A percentile compares a stretch with the other conserved stretches of the same genome.
Conservation (phyloP, 53 echinoderm and acorn worm genomes). For the Stichopus horrens region DNA sequence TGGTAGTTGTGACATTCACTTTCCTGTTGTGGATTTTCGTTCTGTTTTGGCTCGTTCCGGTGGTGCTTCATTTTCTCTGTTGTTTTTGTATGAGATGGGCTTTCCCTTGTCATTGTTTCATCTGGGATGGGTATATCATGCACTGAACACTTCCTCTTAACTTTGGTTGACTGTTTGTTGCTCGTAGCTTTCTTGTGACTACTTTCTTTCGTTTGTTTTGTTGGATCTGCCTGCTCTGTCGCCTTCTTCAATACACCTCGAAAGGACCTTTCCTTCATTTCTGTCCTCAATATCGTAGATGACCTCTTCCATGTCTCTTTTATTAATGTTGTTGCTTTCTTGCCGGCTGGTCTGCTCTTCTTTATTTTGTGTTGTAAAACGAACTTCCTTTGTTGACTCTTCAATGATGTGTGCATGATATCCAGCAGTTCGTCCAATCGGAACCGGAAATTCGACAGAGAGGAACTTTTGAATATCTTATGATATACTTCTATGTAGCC, state of each 20-base stretch:
- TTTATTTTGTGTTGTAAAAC: background rate
- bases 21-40: background rate
- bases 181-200: background rate
- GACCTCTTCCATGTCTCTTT: slow-evolving; percentile 3
- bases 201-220: background rate
- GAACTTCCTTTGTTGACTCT: slow-evolving; percentile 4
- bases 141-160: too few species aligned
- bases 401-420: background rate
- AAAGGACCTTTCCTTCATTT: background rate
- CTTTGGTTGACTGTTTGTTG: background rate
- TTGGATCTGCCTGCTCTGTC: background rate
- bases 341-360: background rate
- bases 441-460: background rate
- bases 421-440: background rate
- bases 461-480: slow-evolving; percentile 1
- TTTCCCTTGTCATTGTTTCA: too few species aligned
- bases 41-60: background rate
- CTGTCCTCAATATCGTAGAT: background rate
- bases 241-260: background rate
- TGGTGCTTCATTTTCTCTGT: too few species aligned
- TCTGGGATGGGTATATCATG: too few species aligned
- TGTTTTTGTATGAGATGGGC: too few species aligned
- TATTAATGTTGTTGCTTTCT: slow-evolving; percentile 11
- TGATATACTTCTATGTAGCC: slow-evolving; percentile 25
- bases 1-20: background rate